A percentile compares a stretch with the other conserved stretches of the same genome.
Conservation (phyloP, 2,113 vertebrate species). For the Lycaon pictus region DNA sequence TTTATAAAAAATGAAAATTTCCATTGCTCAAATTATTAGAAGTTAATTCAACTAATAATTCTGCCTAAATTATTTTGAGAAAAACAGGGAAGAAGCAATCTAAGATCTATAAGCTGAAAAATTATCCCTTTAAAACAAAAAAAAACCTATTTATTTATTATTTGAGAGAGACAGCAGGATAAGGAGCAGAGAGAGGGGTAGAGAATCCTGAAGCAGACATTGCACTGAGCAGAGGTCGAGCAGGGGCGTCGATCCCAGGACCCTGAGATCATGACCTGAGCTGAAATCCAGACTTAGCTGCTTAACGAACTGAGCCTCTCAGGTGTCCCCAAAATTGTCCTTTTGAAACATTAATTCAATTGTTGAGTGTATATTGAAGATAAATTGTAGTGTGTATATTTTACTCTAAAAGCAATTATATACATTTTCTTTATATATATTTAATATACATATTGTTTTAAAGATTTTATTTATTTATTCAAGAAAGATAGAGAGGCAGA, state of each 20-base stretch:
- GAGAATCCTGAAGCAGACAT: no score
- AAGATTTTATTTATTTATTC: no score
- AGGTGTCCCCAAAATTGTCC: not conserved
- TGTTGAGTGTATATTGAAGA: not conserved
- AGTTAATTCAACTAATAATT: not conserved
- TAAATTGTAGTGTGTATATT: not conserved
- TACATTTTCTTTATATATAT: not conserved
- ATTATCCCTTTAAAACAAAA: not conserved
- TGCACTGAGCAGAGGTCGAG: no score
- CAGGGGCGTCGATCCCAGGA: no score
- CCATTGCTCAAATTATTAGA: not conserved
- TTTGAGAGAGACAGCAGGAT: no score
- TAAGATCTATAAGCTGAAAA: not conserved
- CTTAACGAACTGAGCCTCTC: no score
- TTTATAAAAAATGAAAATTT: not conserved
- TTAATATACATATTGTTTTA: not conserved
- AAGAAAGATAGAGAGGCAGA: no score
- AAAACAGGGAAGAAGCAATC: not conserved
- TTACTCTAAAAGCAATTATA: not conserved
- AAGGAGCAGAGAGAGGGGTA: no score
- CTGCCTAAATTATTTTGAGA: not conserved
- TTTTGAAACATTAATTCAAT: slow-evolving; percentile 20
- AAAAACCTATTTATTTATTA: no score
- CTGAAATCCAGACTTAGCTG: no score
- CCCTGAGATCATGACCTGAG: no score